These are phyloP conservation scores for Acropternis orthonyx DNA, from an alignment of 2,797 vertebrate genomes.

Conservation along the genomic window DNA sequence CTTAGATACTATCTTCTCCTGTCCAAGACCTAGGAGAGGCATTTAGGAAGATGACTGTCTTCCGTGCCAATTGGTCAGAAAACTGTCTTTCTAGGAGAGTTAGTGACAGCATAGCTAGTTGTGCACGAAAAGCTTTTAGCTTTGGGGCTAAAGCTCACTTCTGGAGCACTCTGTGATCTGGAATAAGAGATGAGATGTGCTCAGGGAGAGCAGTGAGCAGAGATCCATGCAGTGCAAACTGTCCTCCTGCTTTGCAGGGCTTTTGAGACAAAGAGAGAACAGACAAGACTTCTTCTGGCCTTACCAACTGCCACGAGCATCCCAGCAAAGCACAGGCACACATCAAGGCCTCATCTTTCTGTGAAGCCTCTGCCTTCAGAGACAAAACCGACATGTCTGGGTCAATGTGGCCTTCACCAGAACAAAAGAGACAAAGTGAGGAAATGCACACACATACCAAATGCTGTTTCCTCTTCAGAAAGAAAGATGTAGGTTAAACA, in stretches of 20 bases:
- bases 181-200: background rate
- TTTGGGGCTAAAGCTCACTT: background rate
- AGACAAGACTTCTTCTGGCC: background rate
- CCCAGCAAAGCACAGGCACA: background rate
- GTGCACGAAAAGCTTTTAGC: background rate
- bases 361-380: constrained; percentile 15
- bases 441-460: background rate
- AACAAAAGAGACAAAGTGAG: constrained; percentile 25
- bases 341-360: background rate
- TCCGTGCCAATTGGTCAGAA: background rate
- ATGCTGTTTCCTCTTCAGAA: constrained; percentile 21
- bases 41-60: background rate
- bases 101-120: background rate
- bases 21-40: background rate
- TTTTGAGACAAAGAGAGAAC: background rate
- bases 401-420: constrained; percentile 15
- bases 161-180: background rate
- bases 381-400: background rate
- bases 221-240: background rate
- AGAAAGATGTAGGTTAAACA: constrained; percentile 23
- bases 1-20: background rate
- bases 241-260: background rate
- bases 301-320: background rate
- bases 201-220: background rate
- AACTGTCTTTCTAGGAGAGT: background rate